phyloP scores from a whole-genome alignment of 2,888 invertebrate species.

The Catocala fraxini region DNA sequence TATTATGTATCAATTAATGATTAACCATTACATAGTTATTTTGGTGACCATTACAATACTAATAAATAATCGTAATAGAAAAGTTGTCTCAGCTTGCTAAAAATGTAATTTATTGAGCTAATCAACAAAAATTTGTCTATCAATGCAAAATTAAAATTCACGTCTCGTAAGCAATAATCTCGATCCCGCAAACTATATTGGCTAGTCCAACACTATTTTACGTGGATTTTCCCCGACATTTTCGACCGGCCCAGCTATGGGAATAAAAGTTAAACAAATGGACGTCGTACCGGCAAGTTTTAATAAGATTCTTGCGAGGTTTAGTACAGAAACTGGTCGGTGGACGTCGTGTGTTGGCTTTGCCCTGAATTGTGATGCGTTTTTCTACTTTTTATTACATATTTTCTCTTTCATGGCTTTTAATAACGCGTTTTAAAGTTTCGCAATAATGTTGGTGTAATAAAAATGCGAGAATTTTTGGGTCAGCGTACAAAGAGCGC shows the following conservation, averaged over 20 bases:
- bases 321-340: slow-evolving; percentile 54
- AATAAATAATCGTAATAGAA: too few species aligned
- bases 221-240: slow-evolving; percentile 41
- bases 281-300: slow-evolving; percentile 58
- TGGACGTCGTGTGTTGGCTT: slow-evolving; percentile 48
- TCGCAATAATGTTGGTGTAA: slow-evolving; percentile 48
- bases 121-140: not conserved
- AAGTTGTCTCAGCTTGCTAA: too few species aligned
- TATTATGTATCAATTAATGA: too few species aligned
- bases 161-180: slow-evolving; percentile 14
- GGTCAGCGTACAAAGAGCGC: slow-evolving; percentile 21
- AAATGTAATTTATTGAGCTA: too few species aligned
- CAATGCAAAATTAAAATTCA: slow-evolving; percentile 1
- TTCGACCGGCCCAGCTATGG: slow-evolving; percentile 44
- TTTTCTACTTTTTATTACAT: slow-evolving; percentile 42
- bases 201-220: slow-evolving; percentile 42
- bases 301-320: slow-evolving; percentile 64
- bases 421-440: slow-evolving; percentile 53
- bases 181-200: slow-evolving; percentile 36
- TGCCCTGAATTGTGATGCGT: slow-evolving; percentile 49
- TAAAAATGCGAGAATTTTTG: slow-evolving; percentile 46
- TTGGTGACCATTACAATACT: too few species aligned
- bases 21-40: too few species aligned
- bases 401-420: slow-evolving; percentile 48
- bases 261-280: slow-evolving; percentile 66